phyloP scores from a whole-genome alignment of 2,113 vertebrate genomes.

The human (Homo sapiens) region GRCh38 chr3:107491001-107491500 shows the following conservation, averaged over 20 bases:
- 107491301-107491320: background rate
- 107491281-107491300: background rate
- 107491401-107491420: background rate
- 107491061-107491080: background rate
- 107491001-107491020: background rate
- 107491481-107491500: slow-evolving; percentile 11
- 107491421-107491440: background rate
- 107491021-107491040: background rate
- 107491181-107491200: background rate
- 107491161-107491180: background rate
- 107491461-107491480: background rate
- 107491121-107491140: slow-evolving; percentile 19
- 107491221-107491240: background rate
- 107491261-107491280: background rate
- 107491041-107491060: background rate
- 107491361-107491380: slow-evolving; percentile 18
- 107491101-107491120: background rate
- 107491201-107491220: background rate
- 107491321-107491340: background rate
- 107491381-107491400: background rate
- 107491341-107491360: background rate
- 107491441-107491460: background rate
- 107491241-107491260: background rate
- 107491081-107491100: background rate
- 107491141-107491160: background rate